Conservation (phyloP, 2,888 invertebrate species). For the Drosophila histrio region DNA sequence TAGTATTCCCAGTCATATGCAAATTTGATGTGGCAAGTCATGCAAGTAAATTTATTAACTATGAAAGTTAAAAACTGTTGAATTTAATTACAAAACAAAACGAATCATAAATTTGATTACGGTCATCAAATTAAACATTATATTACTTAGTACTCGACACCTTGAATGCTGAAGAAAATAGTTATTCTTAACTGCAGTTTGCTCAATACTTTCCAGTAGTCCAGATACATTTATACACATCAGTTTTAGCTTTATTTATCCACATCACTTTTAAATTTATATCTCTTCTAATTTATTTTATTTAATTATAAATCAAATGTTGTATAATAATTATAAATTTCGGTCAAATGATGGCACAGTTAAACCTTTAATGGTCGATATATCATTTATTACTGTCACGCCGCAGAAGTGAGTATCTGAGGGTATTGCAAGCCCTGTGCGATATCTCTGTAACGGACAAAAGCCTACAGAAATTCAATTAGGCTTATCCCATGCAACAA, state of each 20-base stretch:
- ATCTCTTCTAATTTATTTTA: background rate
- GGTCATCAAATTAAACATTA: slow-evolving; percentile 10
- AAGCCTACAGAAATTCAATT: slow-evolving; percentile 80
- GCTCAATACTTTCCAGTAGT: no score
- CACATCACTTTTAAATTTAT: background rate
- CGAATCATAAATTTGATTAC: slow-evolving; percentile 44
- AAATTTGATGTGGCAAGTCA: slow-evolving; percentile 69
- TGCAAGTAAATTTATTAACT: slow-evolving; percentile 70
- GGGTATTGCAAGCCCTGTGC: background rate
- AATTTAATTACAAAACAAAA: slow-evolving; percentile 48
- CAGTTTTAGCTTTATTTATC: background rate
- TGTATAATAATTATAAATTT: slow-evolving; percentile 9
- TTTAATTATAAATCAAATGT: slow-evolving; percentile 9
- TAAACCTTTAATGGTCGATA: slow-evolving; percentile 42
- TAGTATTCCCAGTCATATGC: slow-evolving; percentile 61
- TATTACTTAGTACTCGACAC: background rate
- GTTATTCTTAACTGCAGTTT: no score
- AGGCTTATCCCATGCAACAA: slow-evolving; percentile 74
- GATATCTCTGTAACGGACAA: slow-evolving; percentile 34
- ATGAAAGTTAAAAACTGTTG: slow-evolving; percentile 55
- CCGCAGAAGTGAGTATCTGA: slow-evolving; percentile 1
- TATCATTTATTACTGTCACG: slow-evolving; percentile 63
- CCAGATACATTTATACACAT: background rate
- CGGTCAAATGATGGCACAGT: slow-evolving; percentile 5
- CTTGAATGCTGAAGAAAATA: background rate